Evolutionary conservation across 2,888 invertebrate genomes (phyloP).

Genomic region (Tiphia femorata): DNA sequence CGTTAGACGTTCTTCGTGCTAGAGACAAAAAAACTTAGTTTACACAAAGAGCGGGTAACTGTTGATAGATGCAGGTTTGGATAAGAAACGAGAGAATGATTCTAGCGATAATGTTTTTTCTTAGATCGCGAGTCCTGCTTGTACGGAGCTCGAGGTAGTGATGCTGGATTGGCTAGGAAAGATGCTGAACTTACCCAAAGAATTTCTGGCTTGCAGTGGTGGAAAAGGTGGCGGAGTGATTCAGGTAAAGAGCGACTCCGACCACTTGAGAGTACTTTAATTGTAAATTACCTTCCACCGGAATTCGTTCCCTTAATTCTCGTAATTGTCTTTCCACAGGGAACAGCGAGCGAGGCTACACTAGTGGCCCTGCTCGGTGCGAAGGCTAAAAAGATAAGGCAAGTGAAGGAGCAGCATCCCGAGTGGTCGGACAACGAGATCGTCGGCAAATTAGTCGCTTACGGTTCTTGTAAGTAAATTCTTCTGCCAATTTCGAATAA

Average conservation of each 20-base stretch:
- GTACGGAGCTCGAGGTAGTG: conserved; percentile 94
- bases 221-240: conserved; percentile 91
- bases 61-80: no score
- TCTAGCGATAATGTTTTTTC: conserved; percentile 3
- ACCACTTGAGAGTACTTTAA: no score
- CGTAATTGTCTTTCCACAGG: conserved; percentile 69
- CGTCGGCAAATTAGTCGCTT: conserved; percentile 85
- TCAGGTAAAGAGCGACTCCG: no score
- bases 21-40: no score
- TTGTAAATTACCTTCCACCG: background rate
- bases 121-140: conserved; percentile 89
- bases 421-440: conserved; percentile 82
- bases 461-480: conserved; percentile 85
- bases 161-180: conserved; percentile 97
- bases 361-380: conserved; percentile 93
- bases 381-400: conserved; percentile 79
- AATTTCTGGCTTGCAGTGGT: conserved; percentile 84
- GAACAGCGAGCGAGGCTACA: conserved; percentile 96
- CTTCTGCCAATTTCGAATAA: no score
- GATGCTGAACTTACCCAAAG: conserved; percentile 87
- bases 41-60: no score
- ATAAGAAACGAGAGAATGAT: no score
- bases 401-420: conserved; percentile 79
- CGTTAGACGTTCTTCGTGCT: no score
- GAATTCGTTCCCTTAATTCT: no score